Percentiles rank a stretch among this genome's conserved stretches.
phyloP scores from a whole-genome alignment of 2,888 invertebrate species.

The Pteria penguin region DNA sequence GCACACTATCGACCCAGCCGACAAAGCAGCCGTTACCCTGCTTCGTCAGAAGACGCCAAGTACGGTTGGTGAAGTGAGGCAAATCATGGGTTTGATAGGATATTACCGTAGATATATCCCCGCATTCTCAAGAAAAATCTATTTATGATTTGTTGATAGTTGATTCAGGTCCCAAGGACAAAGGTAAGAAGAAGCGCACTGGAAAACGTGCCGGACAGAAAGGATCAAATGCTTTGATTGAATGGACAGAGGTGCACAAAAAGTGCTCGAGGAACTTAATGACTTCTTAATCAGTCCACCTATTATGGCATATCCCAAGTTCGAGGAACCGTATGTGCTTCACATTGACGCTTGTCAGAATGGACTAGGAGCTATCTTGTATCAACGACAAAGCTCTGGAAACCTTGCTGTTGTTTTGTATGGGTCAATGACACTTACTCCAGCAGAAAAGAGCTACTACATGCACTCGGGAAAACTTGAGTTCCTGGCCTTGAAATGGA shows the following conservation, averaged over 20 bases:
- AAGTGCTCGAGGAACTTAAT: slow-evolving; percentile 12
- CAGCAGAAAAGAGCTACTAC: slow-evolving; percentile 54
- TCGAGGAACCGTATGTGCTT: slow-evolving; percentile 18
- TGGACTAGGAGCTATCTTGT: slow-evolving; percentile 30
- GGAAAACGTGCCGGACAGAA: slow-evolving; percentile 16
- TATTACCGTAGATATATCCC: slow-evolving; percentile 44
- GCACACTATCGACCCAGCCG: slow-evolving; percentile 43
- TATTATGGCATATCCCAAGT: slow-evolving; percentile 38
- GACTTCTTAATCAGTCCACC: slow-evolving; percentile 5
- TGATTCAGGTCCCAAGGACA: neutral
- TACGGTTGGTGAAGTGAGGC: slow-evolving; percentile 43
- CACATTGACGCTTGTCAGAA: slow-evolving; percentile 29
- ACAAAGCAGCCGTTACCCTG: slow-evolving; percentile 36
- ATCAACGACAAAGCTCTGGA: slow-evolving; percentile 25
- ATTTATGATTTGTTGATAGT: slow-evolving; percentile 43
- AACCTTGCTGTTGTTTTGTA: slow-evolving; percentile 47
- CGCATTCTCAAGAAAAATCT: slow-evolving; percentile 38
- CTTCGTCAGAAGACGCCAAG: slow-evolving; percentile 32
- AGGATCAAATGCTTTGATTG: slow-evolving; percentile 2
- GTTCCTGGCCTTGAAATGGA: slow-evolving; percentile 45
- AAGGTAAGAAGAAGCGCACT: slow-evolving; percentile 15
- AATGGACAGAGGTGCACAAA: slow-evolving; percentile 29
- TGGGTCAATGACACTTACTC: slow-evolving; percentile 48
- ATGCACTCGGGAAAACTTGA: slow-evolving; percentile 47
- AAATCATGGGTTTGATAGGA: slow-evolving; percentile 34